Base-by-base conservation (phyloP, 2,113 vertebrate genomes). In the Carassius auratus region DNA sequence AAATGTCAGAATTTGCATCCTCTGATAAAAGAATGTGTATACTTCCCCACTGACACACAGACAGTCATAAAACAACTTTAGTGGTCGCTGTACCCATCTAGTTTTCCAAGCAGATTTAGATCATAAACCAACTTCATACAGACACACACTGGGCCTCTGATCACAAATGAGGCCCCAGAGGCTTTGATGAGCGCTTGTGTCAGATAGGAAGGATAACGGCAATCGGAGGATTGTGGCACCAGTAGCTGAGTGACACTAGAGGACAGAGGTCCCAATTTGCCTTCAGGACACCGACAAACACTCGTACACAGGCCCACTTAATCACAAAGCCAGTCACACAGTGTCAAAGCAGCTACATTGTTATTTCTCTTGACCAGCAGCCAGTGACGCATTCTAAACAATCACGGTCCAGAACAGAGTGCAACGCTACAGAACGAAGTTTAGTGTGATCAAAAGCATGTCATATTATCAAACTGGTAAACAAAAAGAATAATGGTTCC, bases 171-270 rank as follows among this genome's bases (percentile, higher is more conserved):
- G 30, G 85, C 48, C 86, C 75, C 88, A 87, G 86, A 88, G 89
- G 80, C 86, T 78, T 15, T 23, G 42, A 62, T 45, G 8, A 66
- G 19, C 13, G 26, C 52, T 81, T 66, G 87, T 86, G 86, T 88
- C 55, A 64, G 86, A 88, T 89, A 77, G 42, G 75, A 75, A 61
- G 59, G 48, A 88, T 73, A 84, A 75, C 81, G 23, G 55, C 68
- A 30, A 87, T 88, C 82, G 1, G 88, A 57, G 86, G 88, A 89
- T 86, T 83, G 89, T 80, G 91, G 92, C 90, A 92, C 94, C 93
- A 92, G 92, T 86, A 90, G 81, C 90, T 42, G 91, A 33, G 50
- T 91, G 92, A 93, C 83, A 94, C 93, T 50, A 87, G 89, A 75
- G 91, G 64, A 95, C 93, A 94, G 89, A 92, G 88, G 87, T 74